These are phyloP conservation scores for Stenodera caucasica DNA, from an alignment of 2,888 invertebrate species.

Conservation along the genomic window DNA sequence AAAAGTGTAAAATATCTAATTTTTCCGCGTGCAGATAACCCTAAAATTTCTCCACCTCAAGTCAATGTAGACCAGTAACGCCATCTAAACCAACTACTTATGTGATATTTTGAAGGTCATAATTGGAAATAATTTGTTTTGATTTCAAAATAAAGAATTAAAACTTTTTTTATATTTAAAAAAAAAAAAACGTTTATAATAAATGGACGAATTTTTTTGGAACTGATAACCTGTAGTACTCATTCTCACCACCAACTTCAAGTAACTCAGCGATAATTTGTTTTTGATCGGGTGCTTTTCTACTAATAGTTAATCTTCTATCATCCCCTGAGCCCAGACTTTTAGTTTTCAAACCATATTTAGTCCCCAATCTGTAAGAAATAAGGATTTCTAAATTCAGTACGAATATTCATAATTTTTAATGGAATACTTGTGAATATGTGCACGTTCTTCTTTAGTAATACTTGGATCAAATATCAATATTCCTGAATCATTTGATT, in stretches of 20 bases:
- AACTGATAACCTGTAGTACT: constrained; percentile 12
- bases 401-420: background rate
- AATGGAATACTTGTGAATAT: constrained; percentile 14
- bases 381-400: background rate
- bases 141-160: constrained; percentile 14
- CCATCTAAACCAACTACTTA: no score
- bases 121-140: no score
- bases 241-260: constrained; percentile 15
- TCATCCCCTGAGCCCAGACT: constrained; percentile 3
- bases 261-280: background rate
- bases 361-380: constrained; percentile 10
- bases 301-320: constrained; percentile 14
- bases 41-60: no score
- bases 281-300: constrained; percentile 9
- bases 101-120: no score
- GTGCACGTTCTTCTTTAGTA: constrained; percentile 17
- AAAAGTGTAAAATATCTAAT: no score
- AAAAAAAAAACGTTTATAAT: constrained; percentile 4
- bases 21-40: no score
- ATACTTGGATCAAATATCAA: constrained; percentile 18
- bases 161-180: constrained; percentile 14
- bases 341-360: constrained; percentile 16
- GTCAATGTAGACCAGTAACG: no score
- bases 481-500: constrained; percentile 4
- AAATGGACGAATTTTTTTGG: constrained; percentile 16